A percentile compares a stretch with the other conserved stretches of the same genome.
Conservation (phyloP, 2,888 invertebrate species). For the Acronicta alni region DNA sequence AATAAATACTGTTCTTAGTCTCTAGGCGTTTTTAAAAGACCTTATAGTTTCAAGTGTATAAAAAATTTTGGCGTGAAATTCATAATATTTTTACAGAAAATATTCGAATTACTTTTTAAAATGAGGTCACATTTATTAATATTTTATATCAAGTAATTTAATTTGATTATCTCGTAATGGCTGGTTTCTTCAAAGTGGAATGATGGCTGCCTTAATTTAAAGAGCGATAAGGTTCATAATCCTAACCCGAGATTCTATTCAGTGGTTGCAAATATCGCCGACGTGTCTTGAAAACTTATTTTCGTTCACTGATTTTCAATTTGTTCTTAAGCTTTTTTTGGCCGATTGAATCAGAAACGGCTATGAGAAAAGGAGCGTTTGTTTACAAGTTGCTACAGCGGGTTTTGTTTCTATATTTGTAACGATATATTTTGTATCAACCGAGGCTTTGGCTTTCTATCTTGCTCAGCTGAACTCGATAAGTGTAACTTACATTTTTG, state of each 20-base stretch:
- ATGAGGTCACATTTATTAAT: too few species aligned
- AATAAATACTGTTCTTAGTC: too few species aligned
- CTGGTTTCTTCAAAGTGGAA: background rate
- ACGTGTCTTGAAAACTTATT: constrained; percentile 54
- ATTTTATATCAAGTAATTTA: background rate
- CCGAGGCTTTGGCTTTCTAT: background rate
- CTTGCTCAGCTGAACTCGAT: constrained; percentile 6
- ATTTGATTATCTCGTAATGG: constrained; percentile 1
- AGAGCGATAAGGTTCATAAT: constrained; percentile 25
- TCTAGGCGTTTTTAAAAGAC: too few species aligned
- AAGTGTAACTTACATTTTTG: constrained; percentile 4
- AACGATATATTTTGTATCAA: constrained; percentile 13
- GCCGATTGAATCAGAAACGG: constrained; percentile 39
- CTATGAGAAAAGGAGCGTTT: constrained; percentile 22
- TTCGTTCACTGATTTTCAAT: constrained; percentile 55
- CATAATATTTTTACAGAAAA: too few species aligned
- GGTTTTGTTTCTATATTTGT: constrained; percentile 15
- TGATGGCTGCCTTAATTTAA: constrained; percentile 17
- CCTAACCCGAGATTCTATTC: constrained; percentile 36
- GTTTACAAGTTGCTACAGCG: constrained; percentile 12
- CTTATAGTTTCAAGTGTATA: too few species aligned
- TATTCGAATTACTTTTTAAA: too few species aligned
- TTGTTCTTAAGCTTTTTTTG: constrained; percentile 44
- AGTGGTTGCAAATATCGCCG: constrained; percentile 39
- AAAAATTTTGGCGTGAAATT: too few species aligned